These are phyloP conservation scores for Lethenteron reissneri DNA, from an alignment of 2,113 vertebrate genomes.

Conservation along the genomic window DNA sequence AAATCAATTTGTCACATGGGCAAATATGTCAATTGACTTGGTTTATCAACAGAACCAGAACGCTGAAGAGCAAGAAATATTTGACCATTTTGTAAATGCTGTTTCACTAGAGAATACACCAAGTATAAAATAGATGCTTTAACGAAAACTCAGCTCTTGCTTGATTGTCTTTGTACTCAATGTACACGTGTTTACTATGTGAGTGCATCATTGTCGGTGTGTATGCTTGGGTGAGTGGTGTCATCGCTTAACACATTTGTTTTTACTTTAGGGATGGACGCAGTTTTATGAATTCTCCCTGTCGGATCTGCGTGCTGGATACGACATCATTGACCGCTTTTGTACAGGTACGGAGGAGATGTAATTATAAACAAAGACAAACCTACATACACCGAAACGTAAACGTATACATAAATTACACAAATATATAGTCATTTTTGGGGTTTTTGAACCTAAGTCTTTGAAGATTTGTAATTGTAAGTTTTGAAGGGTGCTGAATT, in stretches of 20 bases:
- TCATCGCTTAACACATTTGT: slow-evolving; percentile 8
- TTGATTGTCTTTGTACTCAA: not conserved
- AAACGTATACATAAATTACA: too few species aligned
- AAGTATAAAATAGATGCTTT: not conserved
- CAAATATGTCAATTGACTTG: too few species aligned
- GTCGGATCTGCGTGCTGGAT: slow-evolving; percentile 76
- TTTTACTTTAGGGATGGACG: slow-evolving; percentile 60
- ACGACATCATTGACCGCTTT: slow-evolving; percentile 64
- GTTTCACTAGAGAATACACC: not conserved
- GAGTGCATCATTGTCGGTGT: not conserved
- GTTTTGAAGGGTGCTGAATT: too few species aligned
- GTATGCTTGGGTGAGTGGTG: not conserved
- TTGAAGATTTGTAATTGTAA: too few species aligned
- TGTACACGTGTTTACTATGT: not conserved
- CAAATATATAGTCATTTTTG: too few species aligned
- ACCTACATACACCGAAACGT: too few species aligned
- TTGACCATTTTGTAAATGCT: not conserved
- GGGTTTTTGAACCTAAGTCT: too few species aligned
- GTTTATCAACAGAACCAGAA: too few species aligned
- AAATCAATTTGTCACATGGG: too few species aligned
- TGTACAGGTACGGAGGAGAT: slow-evolving; percentile 41
- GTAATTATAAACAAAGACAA: too few species aligned
- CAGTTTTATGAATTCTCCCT: slow-evolving; percentile 96
- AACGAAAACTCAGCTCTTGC: not conserved
- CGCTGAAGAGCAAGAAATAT: too few species aligned